Evolutionary conservation across 2,888 invertebrate species (phyloP), one percentile per base, ranked within the genome.

Genomic region (Leptinotarsa peninsularis): DNA sequence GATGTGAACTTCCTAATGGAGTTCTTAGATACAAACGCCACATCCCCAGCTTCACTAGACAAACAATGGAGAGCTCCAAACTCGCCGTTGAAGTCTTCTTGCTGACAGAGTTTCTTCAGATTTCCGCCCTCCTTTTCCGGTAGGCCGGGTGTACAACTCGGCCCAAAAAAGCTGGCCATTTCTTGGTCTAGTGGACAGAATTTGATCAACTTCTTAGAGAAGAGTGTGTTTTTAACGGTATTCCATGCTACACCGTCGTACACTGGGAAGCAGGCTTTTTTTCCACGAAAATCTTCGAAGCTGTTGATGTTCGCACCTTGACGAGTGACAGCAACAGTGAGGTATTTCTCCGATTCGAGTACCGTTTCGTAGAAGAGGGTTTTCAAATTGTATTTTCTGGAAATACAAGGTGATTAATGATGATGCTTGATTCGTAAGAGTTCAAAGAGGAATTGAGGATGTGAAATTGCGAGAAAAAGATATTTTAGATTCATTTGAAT

Each of bases 231-330:
- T 77, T 87, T 88, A 0, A 92, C 91, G 0, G 93, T 90, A 81
- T 92, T 90, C 91, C 93, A 92, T 14, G 94, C 93, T 10, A 93
- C 89, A 7, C 95, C 94, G 79, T 94, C 94, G 84, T 92, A 94
- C n/a, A 91, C 92, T 2, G 97, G 94, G 86, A 97, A 94, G 83
- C 95, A 95, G 0, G 94, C 95, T 60, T 92, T 91, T 79, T 93
- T 93, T 14, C 94, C 94, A 86, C 89, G 89, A 43, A 96, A 87
- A 83, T 94, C 94, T 67, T 89, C 86, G 78, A 96, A 90, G 17
- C 87, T 90, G 17, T 88, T 86, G 71, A 93, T 91, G 43, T 87
- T 86, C 0, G 93, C 90, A 82, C 91, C 89, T 63, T 89, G 90
- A 78, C 90, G 91, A 0, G 95, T 93, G 69, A 96, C 90, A 0